These are phyloP conservation scores for Ascaphus truei DNA, from an alignment of 2,113 vertebrate species.

Conservation along the genomic window DNA sequence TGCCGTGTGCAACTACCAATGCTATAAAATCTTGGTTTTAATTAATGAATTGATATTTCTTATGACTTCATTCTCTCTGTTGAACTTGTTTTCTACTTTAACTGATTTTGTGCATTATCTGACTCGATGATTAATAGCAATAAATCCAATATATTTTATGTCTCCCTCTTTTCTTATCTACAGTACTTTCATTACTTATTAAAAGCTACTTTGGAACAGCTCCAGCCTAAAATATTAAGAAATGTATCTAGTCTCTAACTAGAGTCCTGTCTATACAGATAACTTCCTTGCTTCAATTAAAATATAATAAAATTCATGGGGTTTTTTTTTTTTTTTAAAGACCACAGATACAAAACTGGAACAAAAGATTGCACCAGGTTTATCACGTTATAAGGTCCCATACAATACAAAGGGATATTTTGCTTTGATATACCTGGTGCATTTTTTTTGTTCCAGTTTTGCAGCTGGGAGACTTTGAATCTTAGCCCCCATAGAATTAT, in stretches of 20 bases:
- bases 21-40: background rate
- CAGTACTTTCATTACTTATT: slow-evolving; percentile 11
- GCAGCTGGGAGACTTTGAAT: no score
- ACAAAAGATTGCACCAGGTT: no score
- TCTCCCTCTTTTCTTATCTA: background rate
- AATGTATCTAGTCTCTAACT: slow-evolving; percentile 1
- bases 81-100: background rate
- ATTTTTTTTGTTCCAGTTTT: no score
- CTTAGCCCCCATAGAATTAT: no score
- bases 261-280: no score
- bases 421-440: no score
- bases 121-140: background rate
- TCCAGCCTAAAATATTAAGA: background rate
- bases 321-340: no score
- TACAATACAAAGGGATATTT: no score
- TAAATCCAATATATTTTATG: slow-evolving; percentile 12
- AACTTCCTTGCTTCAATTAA: no score
- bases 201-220: background rate
- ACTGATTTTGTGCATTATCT: background rate
- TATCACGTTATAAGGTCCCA: no score
- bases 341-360: no score
- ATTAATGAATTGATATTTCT: background rate
- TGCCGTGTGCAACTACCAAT: background rate
- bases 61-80: background rate
- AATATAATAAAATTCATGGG: no score